Evolutionary conservation across 1,140 invertebrate genomes (phyloP), one percentile per base, ranked within the genome.

Genomic region (Pseudomyrmex pallidus): DNA sequence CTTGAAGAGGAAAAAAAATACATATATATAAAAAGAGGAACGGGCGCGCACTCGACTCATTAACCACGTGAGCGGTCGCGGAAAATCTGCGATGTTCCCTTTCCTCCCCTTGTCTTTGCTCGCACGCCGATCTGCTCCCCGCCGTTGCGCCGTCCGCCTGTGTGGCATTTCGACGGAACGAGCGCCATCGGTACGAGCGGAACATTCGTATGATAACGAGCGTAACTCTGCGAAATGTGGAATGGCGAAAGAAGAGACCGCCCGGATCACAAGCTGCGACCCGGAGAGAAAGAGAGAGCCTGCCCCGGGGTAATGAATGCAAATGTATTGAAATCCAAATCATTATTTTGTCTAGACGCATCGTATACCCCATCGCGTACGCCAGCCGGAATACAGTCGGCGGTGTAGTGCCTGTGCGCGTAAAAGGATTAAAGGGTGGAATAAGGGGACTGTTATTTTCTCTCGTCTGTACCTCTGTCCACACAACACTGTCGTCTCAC

Each of bases 291-390:
- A 63, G 35, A 35, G 35, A 35, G 35, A 35, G 35, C 35, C 35
- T 82, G 66, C 66, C 84, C 83, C 25, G 61, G 72, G 74, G 44
- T 87, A 92, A 92, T 91, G 85, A 92, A 93, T 93, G 92, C 91
- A 93, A 93, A 93, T 92, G 91, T 91, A 93, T 92, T 89, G 91
- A 93, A 94, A 93, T 93, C 87, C 91, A 91, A 92, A 93, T 93
- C 89, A 93, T 94, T 93, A 93, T 93, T 94, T 93, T 91, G 93
- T 94, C 93, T 93, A 94, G 92, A 94, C 93, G 87, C 92, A 91
- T 93, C 90, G 88, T 89, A 89, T 90, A 91, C 88, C 89, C 90
- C 90, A 93, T 93, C 91, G 91, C 91, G 89, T 85, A 88, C 90
- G 84, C 20, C 35, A 20, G 35, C 77, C 74, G 73, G 8, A 54